phyloP scores from a whole-genome alignment of 2,113 vertebrate species.

The Albula glossodonta region DNA sequence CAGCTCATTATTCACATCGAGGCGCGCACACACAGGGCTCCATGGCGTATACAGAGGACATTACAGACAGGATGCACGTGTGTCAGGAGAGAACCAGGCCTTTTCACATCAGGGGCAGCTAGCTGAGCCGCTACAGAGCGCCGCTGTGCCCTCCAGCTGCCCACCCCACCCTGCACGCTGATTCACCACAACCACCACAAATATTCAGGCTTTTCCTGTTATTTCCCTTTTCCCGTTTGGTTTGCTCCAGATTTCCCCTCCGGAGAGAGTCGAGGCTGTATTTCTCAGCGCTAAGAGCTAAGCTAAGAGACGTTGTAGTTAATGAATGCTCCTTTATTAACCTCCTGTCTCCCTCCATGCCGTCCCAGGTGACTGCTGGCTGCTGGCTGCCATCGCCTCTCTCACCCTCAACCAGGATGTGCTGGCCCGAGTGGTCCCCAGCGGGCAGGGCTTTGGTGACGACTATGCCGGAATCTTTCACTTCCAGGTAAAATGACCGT shows the following conservation, averaged over 20 bases:
- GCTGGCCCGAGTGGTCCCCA: conserved; percentile 32
- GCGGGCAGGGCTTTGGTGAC: conserved; percentile 31
- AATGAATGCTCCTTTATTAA: neutral
- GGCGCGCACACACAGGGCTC: too few species aligned
- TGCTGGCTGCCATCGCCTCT: conserved; percentile 30
- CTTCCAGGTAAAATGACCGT: conserved; percentile 36
- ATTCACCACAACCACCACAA: neutral
- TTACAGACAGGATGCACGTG: too few species aligned
- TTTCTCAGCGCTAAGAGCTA: neutral
- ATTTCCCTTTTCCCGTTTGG: neutral
- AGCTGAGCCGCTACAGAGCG: neutral
- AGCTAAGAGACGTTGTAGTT: neutral
- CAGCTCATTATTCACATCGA: too few species aligned
- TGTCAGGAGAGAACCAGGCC: neutral
- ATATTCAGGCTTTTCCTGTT: neutral
- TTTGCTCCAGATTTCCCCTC: neutral
- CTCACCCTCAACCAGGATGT: conserved; percentile 34
- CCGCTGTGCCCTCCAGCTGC: neutral
- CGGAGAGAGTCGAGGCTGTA: neutral
- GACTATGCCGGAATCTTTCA: conserved; percentile 45
- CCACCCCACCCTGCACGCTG: too few species aligned
- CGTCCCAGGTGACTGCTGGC: conserved; percentile 32
- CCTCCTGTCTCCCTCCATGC: neutral
- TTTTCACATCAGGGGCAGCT: neutral
- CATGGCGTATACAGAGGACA: too few species aligned